Conservation (phyloP, 2,113 vertebrate species). For the Rhodinocichla rosea region DNA sequence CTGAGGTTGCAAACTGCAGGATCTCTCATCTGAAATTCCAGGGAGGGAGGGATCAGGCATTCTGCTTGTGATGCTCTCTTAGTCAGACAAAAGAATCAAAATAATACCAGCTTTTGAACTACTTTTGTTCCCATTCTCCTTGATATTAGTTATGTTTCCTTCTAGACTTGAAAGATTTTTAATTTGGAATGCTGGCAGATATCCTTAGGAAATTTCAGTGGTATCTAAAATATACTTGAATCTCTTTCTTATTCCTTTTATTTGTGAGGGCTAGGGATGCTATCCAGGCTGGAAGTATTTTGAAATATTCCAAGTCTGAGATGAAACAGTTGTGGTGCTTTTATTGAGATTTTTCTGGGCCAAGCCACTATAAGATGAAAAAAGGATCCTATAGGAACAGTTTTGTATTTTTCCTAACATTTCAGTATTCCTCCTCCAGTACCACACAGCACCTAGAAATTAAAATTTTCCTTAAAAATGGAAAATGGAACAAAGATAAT, state of each 20-base stretch:
- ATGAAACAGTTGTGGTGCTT: not conserved
- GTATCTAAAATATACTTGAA: not conserved
- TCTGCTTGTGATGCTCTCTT: not conserved
- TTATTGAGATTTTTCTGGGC: not conserved
- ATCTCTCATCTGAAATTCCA: not conserved
- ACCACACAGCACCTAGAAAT: not conserved
- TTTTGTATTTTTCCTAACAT: not conserved
- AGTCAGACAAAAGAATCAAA: not conserved
- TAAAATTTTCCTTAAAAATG: not conserved
- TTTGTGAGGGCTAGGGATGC: not conserved
- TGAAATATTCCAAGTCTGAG: not conserved
- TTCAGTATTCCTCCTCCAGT: not conserved
- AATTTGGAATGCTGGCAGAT: not conserved
- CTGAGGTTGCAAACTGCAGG: not conserved
- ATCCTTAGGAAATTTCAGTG: not conserved
- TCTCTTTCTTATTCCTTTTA: not conserved
- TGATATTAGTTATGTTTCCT: not conserved
- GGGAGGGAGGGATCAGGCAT: not conserved
- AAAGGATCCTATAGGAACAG: not conserved
- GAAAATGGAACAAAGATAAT: not conserved
- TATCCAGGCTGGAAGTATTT: not conserved
- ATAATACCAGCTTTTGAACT: not conserved
- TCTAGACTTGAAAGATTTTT: not conserved
- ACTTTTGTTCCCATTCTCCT: not conserved
- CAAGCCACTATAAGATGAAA: not conserved